These are phyloP conservation scores for Amphibalanus amphitrite DNA, from an alignment of 1,140 invertebrate genomes.

Conservation along the genomic window DNA sequence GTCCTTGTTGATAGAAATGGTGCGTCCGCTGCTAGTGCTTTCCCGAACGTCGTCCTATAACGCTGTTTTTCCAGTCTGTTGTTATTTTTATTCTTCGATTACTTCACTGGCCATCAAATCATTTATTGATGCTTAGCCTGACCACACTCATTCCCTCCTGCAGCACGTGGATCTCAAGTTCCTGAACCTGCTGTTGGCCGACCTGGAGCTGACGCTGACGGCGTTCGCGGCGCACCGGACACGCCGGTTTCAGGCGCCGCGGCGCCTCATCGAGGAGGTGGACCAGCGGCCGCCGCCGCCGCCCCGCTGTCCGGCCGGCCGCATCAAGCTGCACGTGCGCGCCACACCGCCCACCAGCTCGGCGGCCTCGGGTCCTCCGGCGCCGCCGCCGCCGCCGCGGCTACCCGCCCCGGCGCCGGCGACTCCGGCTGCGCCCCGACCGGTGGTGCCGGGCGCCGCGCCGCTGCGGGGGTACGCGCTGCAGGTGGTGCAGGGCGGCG, in stretches of 20 bases:
- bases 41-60: too few relatives aligned
- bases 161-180: constrained; percentile 46
- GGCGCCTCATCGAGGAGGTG: constrained; percentile 56
- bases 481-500: constrained; percentile 7
- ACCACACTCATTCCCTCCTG: too few relatives aligned
- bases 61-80: too few relatives aligned
- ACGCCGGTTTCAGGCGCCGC: constrained; percentile 48
- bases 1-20: too few relatives aligned
- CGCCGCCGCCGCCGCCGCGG: constrained; percentile 20
- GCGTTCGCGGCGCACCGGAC: constrained; percentile 70
- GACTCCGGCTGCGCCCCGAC: background rate
- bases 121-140: too few relatives aligned
- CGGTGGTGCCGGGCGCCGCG: background rate
- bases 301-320: constrained; percentile 44
- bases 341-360: constrained; percentile 27
- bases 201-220: constrained; percentile 49
- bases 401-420: constrained; percentile 8
- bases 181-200: constrained; percentile 50
- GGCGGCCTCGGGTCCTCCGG: constrained; percentile 26
- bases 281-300: constrained; percentile 39
- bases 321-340: constrained; percentile 36
- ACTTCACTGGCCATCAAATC: too few relatives aligned
- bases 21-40: too few relatives aligned
- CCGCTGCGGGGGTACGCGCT: background rate
- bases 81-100: too few relatives aligned